These are phyloP conservation scores for Pristionchus arcanus DNA, from an alignment of 2,888 invertebrate genomes.

Conservation along the genomic window DNA sequence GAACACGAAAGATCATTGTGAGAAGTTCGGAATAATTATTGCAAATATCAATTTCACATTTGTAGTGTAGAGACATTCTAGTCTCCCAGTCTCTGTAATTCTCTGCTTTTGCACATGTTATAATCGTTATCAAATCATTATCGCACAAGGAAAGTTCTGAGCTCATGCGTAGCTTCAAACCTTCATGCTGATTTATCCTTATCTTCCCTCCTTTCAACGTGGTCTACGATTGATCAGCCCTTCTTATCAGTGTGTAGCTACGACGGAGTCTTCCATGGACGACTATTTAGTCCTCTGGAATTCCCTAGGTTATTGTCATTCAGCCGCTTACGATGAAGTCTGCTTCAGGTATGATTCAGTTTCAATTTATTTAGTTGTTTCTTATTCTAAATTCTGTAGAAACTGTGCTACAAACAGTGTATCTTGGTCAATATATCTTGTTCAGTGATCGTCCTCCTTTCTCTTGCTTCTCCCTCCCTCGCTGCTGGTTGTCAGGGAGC, in stretches of 20 bases:
- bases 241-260: slow-evolving; percentile 31
- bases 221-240: neutral
- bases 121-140: neutral
- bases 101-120: neutral
- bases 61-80: neutral
- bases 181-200: slow-evolving; percentile 23
- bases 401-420: no score
- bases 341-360: neutral
- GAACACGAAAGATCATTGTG: neutral
- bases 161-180: neutral
- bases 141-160: neutral
- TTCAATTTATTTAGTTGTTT: neutral
- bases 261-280: slow-evolving; percentile 7
- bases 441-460: slow-evolving; percentile 8
- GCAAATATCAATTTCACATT: no score
- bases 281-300: neutral
- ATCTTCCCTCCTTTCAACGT: neutral
- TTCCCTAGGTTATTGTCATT: neutral
- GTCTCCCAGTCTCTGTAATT: neutral
- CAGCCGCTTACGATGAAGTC: neutral
- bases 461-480: slow-evolving; percentile 14
- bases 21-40: no score
- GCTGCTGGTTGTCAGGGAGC: slow-evolving; percentile 26
- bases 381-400: neutral
- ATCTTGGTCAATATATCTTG: neutral